These are phyloP conservation scores for Sapayoa aenigma DNA, from an alignment of 2,113 vertebrate genomes.

Conservation along the genomic window DNA sequence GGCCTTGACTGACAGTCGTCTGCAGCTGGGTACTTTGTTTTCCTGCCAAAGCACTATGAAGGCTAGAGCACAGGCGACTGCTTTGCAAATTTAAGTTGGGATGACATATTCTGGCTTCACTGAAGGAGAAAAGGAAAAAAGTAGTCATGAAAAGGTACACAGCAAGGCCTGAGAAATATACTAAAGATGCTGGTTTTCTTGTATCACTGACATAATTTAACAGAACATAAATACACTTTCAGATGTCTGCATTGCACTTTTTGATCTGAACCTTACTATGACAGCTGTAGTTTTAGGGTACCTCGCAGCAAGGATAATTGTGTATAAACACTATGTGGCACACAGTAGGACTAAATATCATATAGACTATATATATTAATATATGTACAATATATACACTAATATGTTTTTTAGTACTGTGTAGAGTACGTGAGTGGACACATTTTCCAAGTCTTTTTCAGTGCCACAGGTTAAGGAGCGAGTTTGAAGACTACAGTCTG, in stretches of 20 bases:
- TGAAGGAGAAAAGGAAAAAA: neutral
- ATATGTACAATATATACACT: neutral
- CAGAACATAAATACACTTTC: neutral
- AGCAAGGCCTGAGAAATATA: neutral
- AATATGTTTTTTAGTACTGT: neutral
- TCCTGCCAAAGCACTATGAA: neutral
- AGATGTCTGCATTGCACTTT: neutral
- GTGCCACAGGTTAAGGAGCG: neutral
- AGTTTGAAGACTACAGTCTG: neutral
- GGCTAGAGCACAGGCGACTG: neutral
- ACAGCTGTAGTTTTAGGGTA: neutral
- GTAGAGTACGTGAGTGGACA: rapidly evolving
- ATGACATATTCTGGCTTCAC: neutral
- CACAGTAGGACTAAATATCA: neutral
- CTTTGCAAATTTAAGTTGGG: neutral
- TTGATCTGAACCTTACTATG: neutral
- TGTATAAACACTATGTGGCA: neutral
- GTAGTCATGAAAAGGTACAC: neutral
- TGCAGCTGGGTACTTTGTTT: neutral
- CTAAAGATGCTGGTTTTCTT: neutral
- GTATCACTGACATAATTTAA: neutral
- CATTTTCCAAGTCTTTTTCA: neutral
- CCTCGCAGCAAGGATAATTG: neutral
- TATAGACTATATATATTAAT: neutral
- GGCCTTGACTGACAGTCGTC: constrained; percentile 6